Conservation (phyloP, 1,140 invertebrate species). For the Thaumatotibia leucotreta region DNA sequence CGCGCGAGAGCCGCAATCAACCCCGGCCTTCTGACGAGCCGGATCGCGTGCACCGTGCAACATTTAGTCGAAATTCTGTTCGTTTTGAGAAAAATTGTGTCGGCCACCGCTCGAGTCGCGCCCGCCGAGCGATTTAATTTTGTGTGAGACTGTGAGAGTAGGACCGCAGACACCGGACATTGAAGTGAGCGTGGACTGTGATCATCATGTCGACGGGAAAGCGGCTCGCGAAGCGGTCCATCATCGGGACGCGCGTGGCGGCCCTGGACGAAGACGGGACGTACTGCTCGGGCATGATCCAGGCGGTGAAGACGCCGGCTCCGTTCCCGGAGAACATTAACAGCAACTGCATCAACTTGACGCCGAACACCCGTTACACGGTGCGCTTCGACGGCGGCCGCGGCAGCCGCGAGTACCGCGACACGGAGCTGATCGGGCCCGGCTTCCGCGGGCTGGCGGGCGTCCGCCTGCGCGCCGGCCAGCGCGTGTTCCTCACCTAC, state of each 20-base stretch:
- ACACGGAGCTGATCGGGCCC: constrained; percentile 92
- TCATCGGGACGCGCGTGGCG: constrained; percentile 95
- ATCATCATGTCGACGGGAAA: constrained; percentile 92
- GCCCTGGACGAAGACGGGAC: constrained; percentile 93
- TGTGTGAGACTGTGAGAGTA: constrained; percentile 50
- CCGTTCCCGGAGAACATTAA: constrained; percentile 77
- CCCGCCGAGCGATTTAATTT: constrained; percentile 69
- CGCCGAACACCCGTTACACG: constrained; percentile 86
- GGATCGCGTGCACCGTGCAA: constrained; percentile 50
- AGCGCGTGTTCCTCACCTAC: constrained; percentile 94
- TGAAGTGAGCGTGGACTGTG: constrained; percentile 32
- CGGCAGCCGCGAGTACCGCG: constrained; percentile 84
- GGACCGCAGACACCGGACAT: constrained; percentile 30
- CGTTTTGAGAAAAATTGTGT: constrained; percentile 66
- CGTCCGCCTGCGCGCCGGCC: constrained; percentile 85
- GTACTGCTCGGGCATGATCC: constrained; percentile 93
- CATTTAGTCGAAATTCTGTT: constrained; percentile 54
- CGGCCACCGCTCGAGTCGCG: constrained; percentile 67
- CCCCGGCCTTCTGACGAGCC: constrained; percentile 65
- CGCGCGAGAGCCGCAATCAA: constrained; percentile 61
- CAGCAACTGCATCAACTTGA: constrained; percentile 81
- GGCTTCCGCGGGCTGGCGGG: constrained; percentile 88
- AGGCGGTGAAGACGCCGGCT: constrained; percentile 86
- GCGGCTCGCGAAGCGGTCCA: constrained; percentile 95
- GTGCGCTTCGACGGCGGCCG: constrained; percentile 86